A percentile compares a stretch with the other conserved stretches of the same genome.
Evolutionary conservation across 2,797 vertebrate species (phyloP).

Genomic region (Hemibagrus guttatus): DNA sequence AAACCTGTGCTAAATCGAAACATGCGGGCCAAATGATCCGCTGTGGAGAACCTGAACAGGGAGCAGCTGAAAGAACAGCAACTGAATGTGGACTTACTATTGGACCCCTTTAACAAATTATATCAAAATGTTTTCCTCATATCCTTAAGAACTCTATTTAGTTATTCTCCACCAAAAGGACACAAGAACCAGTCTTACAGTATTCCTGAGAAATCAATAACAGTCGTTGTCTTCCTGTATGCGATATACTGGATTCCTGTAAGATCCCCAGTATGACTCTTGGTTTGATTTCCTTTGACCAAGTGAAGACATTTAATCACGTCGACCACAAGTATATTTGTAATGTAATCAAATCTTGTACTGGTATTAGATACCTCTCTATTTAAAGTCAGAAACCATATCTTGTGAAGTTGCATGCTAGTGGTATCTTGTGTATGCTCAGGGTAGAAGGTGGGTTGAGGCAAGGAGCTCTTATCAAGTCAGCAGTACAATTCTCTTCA

Average conservation of each 20-base stretch:
- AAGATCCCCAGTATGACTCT: not conserved
- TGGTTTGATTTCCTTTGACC: conserved; percentile 25
- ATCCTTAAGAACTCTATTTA: not conserved
- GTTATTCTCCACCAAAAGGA: not conserved
- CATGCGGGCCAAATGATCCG: no score
- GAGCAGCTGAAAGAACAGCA: no score
- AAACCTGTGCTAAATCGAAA: no score
- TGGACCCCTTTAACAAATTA: not conserved
- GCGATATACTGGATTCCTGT: not conserved
- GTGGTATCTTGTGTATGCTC: not conserved
- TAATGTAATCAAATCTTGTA: conserved; percentile 12
- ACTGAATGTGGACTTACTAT: not conserved
- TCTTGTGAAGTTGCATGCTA: not conserved
- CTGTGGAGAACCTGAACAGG: no score
- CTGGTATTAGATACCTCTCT: conserved; percentile 16
- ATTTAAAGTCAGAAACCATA: not conserved
- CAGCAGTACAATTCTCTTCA: not conserved
- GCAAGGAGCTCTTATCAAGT: not conserved
- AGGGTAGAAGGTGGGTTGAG: not conserved
- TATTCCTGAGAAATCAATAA: conserved; percentile 3
- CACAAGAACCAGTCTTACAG: not conserved
- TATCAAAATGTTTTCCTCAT: not conserved
- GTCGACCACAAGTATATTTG: conserved; percentile 9
- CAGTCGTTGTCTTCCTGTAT: not conserved
- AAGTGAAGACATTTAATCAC: conserved; percentile 16